Evolutionary conservation across 2,888 invertebrate species (phyloP), one percentile per base, ranked within the genome.

Genomic region (Polietes domitor): DNA sequence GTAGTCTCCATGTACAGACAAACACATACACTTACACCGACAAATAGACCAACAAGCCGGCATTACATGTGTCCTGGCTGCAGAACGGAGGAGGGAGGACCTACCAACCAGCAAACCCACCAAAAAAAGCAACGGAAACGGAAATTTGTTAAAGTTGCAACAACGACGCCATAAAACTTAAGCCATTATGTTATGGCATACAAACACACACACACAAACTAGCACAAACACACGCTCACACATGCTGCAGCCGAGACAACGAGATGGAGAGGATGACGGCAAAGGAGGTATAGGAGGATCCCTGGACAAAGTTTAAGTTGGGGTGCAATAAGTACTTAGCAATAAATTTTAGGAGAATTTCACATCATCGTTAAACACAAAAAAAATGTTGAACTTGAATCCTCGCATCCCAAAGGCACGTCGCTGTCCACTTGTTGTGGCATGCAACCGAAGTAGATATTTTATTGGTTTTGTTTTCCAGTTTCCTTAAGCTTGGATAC

Each of bases 81-180:
- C 72, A 79, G 76, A 74, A 63, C 37, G 37, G 32, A 71, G 50
- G 76, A 71, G 76, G 28, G 63, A 55, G 37, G 32, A 58, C 17
- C 24, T 53, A 19, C 19, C 7, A 50, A 28, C 28, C 1, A 21
- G 32, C 6, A 63, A 37, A 37, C 32, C 6, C 32, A 9, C 19
- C 19, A 71, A 73, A 71, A 82, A 72, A 79, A 47, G 41, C 21
- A 76, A 41, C 63, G 83, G 80, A 80, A 83, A 71, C 83, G 83
- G 80, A 83, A 83, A 83, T 83, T 83, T 83, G 77, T 74, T 80
- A 83, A 83, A 83, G 80, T 83, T 83, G 80, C 77, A 83, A 77
- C 63, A 63, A 74, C 74, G 55, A 41, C 80, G 71, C 77, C 73
- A 80, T 77, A 74, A 26, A 83, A 80, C 77, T 80, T 75, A 65